Conservation (phyloP, 2,888 invertebrate genomes). For the Crocallis elinguaria region DNA sequence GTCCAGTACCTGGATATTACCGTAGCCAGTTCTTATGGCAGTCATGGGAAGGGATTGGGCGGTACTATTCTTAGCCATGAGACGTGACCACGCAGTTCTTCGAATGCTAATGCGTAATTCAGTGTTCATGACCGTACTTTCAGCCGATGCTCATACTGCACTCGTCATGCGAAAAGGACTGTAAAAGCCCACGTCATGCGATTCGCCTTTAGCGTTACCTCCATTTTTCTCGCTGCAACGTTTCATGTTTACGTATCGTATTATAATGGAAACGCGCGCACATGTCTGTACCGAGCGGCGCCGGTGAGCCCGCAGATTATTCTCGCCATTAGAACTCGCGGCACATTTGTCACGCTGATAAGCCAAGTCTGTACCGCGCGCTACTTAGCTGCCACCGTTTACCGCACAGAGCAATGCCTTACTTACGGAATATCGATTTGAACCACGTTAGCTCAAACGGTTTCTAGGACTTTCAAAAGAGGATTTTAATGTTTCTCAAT, state of each 20-base stretch:
- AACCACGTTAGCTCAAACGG: not conserved
- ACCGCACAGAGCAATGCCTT: no score
- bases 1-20: no score
- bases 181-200: not conserved
- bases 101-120: no score
- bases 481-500: no score
- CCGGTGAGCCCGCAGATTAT: constrained; percentile 49
- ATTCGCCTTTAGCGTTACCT: constrained; percentile 15
- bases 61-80: no score
- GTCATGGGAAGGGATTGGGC: no score
- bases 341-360: constrained; percentile 40
- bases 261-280: constrained; percentile 34
- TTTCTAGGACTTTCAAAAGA: no score
- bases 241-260: constrained; percentile 9
- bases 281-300: constrained; percentile 38
- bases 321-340: constrained; percentile 57
- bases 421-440: not conserved
- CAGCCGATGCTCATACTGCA: no score
- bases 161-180: not conserved
- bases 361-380: constrained; percentile 22
- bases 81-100: no score
- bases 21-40: no score
- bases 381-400: no score
- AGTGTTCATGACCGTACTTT: no score
- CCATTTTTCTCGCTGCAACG: not conserved